Evolutionary conservation across 2,888 invertebrate genomes (phyloP), one percentile per base, ranked within the genome.

Genomic region (Arge pagana): DNA sequence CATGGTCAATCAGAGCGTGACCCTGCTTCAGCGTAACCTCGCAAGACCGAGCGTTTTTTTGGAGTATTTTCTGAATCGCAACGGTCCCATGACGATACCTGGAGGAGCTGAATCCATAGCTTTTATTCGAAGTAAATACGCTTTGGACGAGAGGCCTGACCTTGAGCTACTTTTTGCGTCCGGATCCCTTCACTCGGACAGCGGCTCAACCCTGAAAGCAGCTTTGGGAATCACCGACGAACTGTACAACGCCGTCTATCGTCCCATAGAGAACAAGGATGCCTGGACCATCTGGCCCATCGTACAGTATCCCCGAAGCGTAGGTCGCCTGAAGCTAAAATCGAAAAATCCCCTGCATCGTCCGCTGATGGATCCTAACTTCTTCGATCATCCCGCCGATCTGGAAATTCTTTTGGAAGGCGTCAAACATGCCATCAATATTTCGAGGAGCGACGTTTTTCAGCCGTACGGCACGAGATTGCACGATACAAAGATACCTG

Each of bases 361-460:
- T 62, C 91, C 93, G 0, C 77, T 82, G n/a, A 80, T 93, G 48
- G 83, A 90, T 59, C 88, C 91, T 0, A 90, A 89, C 70, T 96
- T 94, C 73, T 83, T 93, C 67, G 81, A 85, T 0, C 82, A 89
- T 66, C 81, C 80, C 3, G 79, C 65, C 1, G 76, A 76, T 42
- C 8, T 76, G 1, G 74, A 75, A 37, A 68, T 74, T n/a, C 60
- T 76, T 16, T 50, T 80, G 8, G 78, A 77, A 43, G 80, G 79
- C 1, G 56, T 88, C 33, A 85, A 87, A 59, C 82, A 78, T 62
- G 78, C 79, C 1, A 78, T 84, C 36, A 77, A 77, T 23, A 70
- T 85, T 23, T 76, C 79, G 4, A 66, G 72, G 54, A 79, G 80
- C 0, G 71, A 77, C 4, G 70, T 80, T 0, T 80, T 84, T 57